A percentile compares a stretch with the other conserved stretches of the same genome.
Evolutionary conservation across 2,888 invertebrate genomes (phyloP).

Genomic region (Lepidochitona cinerea): DNA sequence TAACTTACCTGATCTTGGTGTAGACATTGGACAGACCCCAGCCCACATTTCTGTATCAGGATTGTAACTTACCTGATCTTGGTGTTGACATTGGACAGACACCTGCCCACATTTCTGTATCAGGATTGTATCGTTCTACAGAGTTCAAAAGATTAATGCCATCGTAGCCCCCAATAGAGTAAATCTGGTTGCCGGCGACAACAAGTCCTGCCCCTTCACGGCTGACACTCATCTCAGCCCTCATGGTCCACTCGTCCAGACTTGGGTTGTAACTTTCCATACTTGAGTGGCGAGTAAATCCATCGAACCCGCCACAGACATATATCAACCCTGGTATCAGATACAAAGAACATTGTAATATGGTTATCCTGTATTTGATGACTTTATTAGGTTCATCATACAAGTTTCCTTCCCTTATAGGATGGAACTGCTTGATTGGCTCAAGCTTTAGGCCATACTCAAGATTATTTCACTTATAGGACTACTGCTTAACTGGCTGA

Average conservation of each 20-base stretch:
- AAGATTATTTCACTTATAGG: too few species aligned
- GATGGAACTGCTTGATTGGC: too few species aligned
- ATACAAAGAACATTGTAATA: too few species aligned
- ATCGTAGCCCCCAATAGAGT: constrained; percentile 69
- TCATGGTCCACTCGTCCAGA: constrained; percentile 63
- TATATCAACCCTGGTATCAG: too few species aligned
- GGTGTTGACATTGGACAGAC: constrained; percentile 66
- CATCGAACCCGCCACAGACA: constrained; percentile 70
- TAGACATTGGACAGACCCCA: too few species aligned
- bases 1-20: too few species aligned
- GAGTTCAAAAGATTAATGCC: constrained; percentile 67
- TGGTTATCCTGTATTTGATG: too few species aligned
- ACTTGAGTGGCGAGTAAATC: constrained; percentile 63
- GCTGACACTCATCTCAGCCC: constrained; percentile 60
- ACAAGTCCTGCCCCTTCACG: constrained; percentile 69
- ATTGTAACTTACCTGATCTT: constrained; percentile 55
- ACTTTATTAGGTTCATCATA: too few species aligned
- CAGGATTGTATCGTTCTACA: constrained; percentile 64
- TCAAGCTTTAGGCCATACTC: too few species aligned
- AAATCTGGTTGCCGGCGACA: constrained; percentile 64
- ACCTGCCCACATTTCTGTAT: constrained; percentile 56
- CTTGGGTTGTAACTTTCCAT: constrained; percentile 67
- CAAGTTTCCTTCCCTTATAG: too few species aligned
- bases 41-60: too few species aligned
- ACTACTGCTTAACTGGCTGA: too few species aligned